These are phyloP conservation scores for Chironex yamaguchii DNA, from an alignment of 30 jellyfish, hydroid and myxozoan species.

Conservation along the genomic window DNA sequence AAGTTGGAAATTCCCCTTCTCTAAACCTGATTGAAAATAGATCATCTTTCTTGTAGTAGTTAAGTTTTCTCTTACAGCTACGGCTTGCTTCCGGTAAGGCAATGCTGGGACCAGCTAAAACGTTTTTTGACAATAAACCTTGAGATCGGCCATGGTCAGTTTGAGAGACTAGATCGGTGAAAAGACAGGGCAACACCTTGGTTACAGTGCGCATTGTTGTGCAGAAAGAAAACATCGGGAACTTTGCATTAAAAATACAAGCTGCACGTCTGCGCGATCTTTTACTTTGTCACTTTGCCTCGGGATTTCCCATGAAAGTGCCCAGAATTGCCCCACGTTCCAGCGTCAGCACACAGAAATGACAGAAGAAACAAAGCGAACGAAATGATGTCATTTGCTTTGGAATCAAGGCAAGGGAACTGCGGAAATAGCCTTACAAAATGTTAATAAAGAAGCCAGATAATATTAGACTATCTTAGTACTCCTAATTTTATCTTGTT, in stretches of 20 bases:
- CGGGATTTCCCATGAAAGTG: constrained; percentile 18
- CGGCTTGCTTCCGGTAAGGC: not conserved
- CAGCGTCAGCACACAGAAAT: not conserved
- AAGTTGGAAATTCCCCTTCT: constrained; percentile 3
- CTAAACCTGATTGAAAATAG: constrained; percentile 14
- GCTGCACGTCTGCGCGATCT: not conserved
- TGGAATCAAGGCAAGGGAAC: too few species aligned
- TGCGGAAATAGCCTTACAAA: too few species aligned
- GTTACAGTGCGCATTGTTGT: not conserved
- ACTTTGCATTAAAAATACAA: constrained; percentile 16
- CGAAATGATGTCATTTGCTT: not conserved
- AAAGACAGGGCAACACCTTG: constrained; percentile 31
- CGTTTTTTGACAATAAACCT: not conserved
- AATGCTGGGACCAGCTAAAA: constrained; percentile 38
- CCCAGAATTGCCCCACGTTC: not conserved
- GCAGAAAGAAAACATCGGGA: constrained; percentile 44
- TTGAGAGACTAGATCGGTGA: not conserved
- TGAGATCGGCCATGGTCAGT: constrained; percentile 12
- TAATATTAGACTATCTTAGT: too few species aligned
- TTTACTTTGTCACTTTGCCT: constrained; percentile 1
- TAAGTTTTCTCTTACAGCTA: constrained; percentile 25
- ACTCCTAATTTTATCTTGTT: too few species aligned
- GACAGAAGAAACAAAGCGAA: not conserved
- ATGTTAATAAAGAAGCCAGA: too few species aligned
- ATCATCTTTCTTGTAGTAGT: constrained; percentile 26